Conservation (phyloP, 1,140 invertebrate species). For the Drosophila nebulosa region DNA sequence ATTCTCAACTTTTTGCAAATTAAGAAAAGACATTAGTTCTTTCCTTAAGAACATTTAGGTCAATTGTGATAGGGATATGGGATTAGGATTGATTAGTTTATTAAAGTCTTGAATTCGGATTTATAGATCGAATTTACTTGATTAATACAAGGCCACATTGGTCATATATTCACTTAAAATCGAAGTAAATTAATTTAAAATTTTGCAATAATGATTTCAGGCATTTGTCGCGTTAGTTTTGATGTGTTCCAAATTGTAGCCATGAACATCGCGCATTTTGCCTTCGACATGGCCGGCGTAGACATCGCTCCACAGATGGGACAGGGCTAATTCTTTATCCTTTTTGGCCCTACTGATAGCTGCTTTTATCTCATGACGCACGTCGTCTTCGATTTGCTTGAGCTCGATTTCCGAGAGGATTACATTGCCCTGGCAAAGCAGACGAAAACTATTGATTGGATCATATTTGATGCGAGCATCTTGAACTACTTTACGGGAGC, state of each 20-base stretch:
- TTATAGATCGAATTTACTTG: too few relatives aligned
- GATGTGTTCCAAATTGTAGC: slow-evolving; percentile 32
- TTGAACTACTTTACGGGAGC: slow-evolving; percentile 93
- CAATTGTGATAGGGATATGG: too few relatives aligned
- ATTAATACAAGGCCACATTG: too few relatives aligned
- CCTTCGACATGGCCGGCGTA: slow-evolving; percentile 83
- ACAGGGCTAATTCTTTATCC: slow-evolving; percentile 89
- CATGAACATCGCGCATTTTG: slow-evolving; percentile 36
- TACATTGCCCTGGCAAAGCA: slow-evolving; percentile 82
- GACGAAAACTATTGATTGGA: slow-evolving; percentile 92
- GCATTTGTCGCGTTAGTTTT: not conserved
- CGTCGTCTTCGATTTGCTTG: slow-evolving; percentile 82
- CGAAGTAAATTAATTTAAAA: not conserved
- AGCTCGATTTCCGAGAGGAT: slow-evolving; percentile 83
- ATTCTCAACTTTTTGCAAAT: too few relatives aligned
- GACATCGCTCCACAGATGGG: slow-evolving; percentile 93
- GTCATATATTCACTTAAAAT: too few relatives aligned
- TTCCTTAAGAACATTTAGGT: too few relatives aligned
- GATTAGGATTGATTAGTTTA: too few relatives aligned
- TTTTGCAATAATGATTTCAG: not conserved
- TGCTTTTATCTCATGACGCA: slow-evolving; percentile 88
- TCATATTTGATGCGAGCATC: slow-evolving; percentile 93
- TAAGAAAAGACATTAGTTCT: too few relatives aligned
- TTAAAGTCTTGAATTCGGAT: too few relatives aligned
- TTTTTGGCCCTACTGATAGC: slow-evolving; percentile 86